Evolutionary conservation across 1,140 invertebrate species (phyloP), one percentile per base, ranked within the genome.

Genomic region (Mizuhopecten yessoensis): DNA sequence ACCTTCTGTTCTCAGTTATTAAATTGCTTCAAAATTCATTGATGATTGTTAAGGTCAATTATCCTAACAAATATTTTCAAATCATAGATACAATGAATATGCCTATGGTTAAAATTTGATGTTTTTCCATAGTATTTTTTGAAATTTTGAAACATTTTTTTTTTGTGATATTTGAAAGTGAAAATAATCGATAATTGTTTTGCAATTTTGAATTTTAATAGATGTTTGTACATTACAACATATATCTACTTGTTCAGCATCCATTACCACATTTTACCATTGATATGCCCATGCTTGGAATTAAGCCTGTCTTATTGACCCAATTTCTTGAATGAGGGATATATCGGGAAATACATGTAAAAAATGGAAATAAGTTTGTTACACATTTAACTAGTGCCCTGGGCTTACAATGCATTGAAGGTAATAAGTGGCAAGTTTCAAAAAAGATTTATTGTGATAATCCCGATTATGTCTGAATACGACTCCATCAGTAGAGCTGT

Each of bases 141-240:
- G 23, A 29, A 29, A 3, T 75, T 75, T 75, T 57, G 23, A 57
- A 3, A 57, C 45, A 7, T 57, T 57, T 57, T 57, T 57, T 57
- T 57, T 23, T 20, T n/a, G n/a, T 11, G 15, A 75, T 29, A 13
- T 29, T 75, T 75, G 3, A 75, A 49, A 15, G 45, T 49, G 15
- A 49, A 75, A 75, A 75, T 75, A 75, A 75, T n/a, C 42, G 9
- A 45, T 75, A 75, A 75, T n/a, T 45, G 42, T 75, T 75, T 23
- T 75, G 3, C 17, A 75, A 75, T 75, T 75, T 17, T 29, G 20
- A 75, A 75, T 29, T 45, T 75, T n/a, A 75, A 75, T 3, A 75
- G 23, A 75, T 75, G 3, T 75, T 75, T 75, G 57, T 75, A 29
- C 5, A 29, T n/a, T 75, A n/a, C n/a, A 75, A 29, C 57, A n/a